A percentile compares a stretch with the other conserved stretches of the same genome.
These are phyloP conservation scores for Salminus brasiliensis DNA, from an alignment of 2,113 vertebrate species.

Conservation along the genomic window DNA sequence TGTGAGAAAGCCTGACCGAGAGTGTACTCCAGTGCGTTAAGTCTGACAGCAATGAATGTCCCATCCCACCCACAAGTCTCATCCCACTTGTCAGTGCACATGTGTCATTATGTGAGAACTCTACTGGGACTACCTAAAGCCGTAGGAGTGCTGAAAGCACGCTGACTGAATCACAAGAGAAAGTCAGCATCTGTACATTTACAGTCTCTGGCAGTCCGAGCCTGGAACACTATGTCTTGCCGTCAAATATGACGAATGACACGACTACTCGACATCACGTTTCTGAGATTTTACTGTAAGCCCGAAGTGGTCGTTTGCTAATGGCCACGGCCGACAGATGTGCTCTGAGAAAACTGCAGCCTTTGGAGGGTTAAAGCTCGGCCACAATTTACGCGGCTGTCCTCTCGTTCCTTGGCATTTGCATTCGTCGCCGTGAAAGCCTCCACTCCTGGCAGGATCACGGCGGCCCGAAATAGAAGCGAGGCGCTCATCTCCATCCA, in stretches of 20 bases:
- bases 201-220: background rate
- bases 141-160: background rate
- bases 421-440: conserved; percentile 23
- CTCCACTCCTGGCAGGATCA: conserved; percentile 24
- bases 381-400: background rate
- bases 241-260: background rate
- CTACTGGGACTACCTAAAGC: background rate
- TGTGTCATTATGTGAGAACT: background rate
- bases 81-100: background rate
- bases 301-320: background rate
- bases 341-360: too few species aligned
- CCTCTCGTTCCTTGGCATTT: conserved; percentile 19
- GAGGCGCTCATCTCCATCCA: conserved; percentile 23
- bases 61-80: conserved; percentile 9
- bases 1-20: background rate
- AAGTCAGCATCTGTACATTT: background rate
- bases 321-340: background rate
- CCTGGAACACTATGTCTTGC: background rate
- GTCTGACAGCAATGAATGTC: background rate
- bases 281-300: background rate
- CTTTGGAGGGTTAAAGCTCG: background rate
- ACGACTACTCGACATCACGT: too few species aligned
- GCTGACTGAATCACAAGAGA: background rate
- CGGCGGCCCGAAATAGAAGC: conserved; percentile 33
- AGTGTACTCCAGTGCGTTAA: background rate